phyloP scores from a whole-genome alignment of 2,113 vertebrate genomes.

The Phyllopteryx taeniolatus region DNA sequence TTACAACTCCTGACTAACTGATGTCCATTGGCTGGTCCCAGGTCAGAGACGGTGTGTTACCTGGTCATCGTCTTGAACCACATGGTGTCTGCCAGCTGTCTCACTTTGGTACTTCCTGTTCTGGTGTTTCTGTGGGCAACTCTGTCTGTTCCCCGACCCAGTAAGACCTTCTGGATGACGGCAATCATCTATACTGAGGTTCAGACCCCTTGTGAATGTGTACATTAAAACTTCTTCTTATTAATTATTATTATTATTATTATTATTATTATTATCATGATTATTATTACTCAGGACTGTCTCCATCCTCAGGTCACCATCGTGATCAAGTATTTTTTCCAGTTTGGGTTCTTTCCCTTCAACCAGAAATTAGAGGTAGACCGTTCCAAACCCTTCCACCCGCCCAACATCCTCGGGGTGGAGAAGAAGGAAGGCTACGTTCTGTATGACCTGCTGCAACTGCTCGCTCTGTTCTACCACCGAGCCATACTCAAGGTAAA shows the following conservation, averaged over 20 bases:
- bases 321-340: conserved; percentile 96
- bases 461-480: conserved; percentile 94
- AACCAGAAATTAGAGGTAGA: conserved; percentile 77
- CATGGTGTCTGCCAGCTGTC: conserved; percentile 91
- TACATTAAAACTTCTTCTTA: background rate
- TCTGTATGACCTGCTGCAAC: conserved; percentile 90
- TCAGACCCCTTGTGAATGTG: background rate
- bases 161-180: conserved; percentile 98
- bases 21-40: conserved; percentile 65
- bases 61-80: conserved; percentile 97
- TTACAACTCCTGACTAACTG: background rate
- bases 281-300: background rate
- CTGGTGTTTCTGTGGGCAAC: conserved; percentile 98
- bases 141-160: conserved; percentile 93
- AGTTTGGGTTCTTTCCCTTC: conserved; percentile 96
- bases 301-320: conserved; percentile 84
- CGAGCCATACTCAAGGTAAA: conserved; percentile 93
- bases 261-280: too few species aligned
- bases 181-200: conserved; percentile 98
- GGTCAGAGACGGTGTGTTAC: conserved; percentile 94
- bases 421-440: conserved; percentile 97
- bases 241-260: too few species aligned
- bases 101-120: conserved; percentile 89
- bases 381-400: conserved; percentile 80
- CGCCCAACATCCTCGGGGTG: conserved; percentile 95